A percentile compares a stretch with the other conserved stretches of the same genome.
phyloP scores from a whole-genome alignment of 2,888 invertebrate species.

The Pseudococcus longispinus region DNA sequence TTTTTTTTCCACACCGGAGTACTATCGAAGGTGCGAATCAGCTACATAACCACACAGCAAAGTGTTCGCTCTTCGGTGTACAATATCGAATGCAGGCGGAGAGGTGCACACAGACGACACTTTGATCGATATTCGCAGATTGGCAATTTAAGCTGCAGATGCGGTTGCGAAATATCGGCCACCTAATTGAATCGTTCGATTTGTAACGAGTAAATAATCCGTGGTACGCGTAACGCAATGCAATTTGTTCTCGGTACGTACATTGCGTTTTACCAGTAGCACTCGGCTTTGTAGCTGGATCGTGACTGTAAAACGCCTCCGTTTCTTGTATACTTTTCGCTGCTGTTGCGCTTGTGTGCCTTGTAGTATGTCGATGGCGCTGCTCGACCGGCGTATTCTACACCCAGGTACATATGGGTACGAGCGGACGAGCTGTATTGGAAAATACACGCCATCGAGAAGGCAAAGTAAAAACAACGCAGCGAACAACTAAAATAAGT shows the following conservation, averaged over 20 bases:
- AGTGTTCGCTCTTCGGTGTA: constrained; percentile 25
- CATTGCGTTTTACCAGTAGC: constrained; percentile 36
- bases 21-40: background rate
- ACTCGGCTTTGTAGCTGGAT: background rate
- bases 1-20: background rate
- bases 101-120: background rate
- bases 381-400: background rate
- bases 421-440: background rate
- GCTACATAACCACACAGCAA: background rate
- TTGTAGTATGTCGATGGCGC: background rate
- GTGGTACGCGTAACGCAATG: background rate
- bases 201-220: background rate
- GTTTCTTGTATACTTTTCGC: constrained; percentile 25
- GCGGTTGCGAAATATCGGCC: constrained; percentile 33
- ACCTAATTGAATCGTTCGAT: constrained; percentile 35
- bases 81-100: background rate
- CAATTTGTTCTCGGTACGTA: constrained; percentile 8
- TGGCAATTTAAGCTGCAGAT: background rate
- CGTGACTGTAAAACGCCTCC: constrained; percentile 49
- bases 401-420: background rate
- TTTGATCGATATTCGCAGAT: background rate
- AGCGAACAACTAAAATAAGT: background rate
- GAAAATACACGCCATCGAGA: background rate
- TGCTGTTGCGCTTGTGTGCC: background rate
- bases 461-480: background rate